These are phyloP conservation scores for Lamprotornis superbus DNA, from an alignment of 2,113 vertebrate genomes.

Conservation along the genomic window DNA sequence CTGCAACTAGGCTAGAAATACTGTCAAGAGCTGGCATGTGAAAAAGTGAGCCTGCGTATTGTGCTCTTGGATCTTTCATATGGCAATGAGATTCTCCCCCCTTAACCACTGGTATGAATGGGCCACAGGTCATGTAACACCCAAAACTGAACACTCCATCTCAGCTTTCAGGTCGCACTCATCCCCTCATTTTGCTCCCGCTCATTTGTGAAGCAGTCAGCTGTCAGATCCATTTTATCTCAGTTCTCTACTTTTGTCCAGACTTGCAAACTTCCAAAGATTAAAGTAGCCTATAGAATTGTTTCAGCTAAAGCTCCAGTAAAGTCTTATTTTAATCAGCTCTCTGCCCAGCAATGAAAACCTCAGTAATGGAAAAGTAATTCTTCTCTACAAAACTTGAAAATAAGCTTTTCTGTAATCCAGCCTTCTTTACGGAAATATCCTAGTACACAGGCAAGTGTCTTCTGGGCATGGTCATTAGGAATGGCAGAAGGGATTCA, in stretches of 20 bases:
- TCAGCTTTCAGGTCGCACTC: not conserved
- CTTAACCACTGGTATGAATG: not conserved
- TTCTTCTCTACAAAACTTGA: not conserved
- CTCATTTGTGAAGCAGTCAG: not conserved
- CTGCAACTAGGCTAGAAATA: not conserved
- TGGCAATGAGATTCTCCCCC: not conserved
- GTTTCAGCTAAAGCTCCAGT: not conserved
- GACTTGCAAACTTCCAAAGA: not conserved
- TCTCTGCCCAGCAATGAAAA: not conserved
- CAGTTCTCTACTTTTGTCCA: not conserved
- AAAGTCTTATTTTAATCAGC: not conserved
- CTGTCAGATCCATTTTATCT: not conserved
- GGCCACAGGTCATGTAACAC: not conserved
- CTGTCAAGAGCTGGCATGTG: not conserved
- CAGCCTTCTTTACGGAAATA: not conserved
- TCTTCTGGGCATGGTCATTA: not conserved
- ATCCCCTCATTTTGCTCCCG: not conserved
- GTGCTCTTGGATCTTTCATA: not conserved
- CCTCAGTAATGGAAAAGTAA: not conserved
- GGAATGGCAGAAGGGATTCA: not conserved
- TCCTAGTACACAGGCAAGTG: not conserved
- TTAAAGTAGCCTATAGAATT: not conserved
- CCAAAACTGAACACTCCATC: not conserved
- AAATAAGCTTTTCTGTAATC: not conserved
- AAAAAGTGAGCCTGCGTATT: not conserved